A percentile compares a stretch with the other conserved stretches of the same genome.
phyloP scores from a whole-genome alignment of 1,140 invertebrate species.

The Pseudomyrmex gracilis region DNA sequence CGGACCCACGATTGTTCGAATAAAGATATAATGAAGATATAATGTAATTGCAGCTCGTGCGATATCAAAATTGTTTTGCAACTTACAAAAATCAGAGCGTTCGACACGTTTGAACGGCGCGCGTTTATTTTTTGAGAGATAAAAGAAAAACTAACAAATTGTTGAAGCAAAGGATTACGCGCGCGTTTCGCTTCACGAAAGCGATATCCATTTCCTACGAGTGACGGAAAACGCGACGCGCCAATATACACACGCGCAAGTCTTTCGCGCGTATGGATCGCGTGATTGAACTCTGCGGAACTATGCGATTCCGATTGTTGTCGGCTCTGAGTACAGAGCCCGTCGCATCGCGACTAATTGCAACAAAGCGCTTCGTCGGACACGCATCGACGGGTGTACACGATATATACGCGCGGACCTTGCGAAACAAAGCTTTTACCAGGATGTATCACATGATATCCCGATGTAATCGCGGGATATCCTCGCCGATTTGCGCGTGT shows the following conservation, averaged over 20 bases:
- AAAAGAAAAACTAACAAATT: background rate
- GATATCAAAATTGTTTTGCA: background rate
- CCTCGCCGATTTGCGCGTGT: constrained; percentile 37
- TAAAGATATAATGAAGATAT: constrained; percentile 13
- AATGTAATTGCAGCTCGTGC: background rate
- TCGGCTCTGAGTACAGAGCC: constrained; percentile 17
- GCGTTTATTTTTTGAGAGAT: background rate
- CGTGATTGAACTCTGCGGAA: constrained; percentile 66
- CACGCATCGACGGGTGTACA: constrained; percentile 12
- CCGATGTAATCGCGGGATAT: constrained; percentile 26
- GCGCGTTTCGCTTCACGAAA: background rate
- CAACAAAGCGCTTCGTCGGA: constrained; percentile 55
- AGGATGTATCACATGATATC: constrained; percentile 51
- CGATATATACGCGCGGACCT: background rate
- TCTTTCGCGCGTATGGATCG: constrained; percentile 4
- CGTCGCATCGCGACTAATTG: constrained; percentile 58
- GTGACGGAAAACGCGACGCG: background rate
- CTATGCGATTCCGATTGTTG: constrained; percentile 66
- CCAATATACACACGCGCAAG: constrained; percentile 4
- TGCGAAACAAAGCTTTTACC: constrained; percentile 45
- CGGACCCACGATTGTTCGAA: background rate
- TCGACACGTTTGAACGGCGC: too few relatives aligned
- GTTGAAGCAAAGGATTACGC: background rate
- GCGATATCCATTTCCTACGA: constrained; percentile 8
- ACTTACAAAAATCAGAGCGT: background rate